These are phyloP conservation scores for Pangasianodon gigas DNA, from an alignment of 2,113 vertebrate genomes.

Conservation along the genomic window DNA sequence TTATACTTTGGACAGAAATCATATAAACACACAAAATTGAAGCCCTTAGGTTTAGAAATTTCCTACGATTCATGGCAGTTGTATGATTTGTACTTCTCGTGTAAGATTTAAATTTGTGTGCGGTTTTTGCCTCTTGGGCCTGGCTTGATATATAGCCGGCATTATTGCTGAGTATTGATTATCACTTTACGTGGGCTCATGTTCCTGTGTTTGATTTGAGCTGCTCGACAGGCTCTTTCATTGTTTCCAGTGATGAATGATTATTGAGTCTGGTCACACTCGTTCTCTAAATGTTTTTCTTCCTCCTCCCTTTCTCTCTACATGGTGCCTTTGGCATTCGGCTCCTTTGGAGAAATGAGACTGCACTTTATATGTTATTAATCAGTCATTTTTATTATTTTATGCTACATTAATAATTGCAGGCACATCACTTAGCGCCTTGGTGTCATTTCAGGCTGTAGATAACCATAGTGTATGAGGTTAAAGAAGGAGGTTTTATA, in stretches of 20 bases:
- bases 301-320: conserved; percentile 27
- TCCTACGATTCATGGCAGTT: background rate
- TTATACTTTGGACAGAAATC: conserved; percentile 5
- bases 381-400: conserved; percentile 47
- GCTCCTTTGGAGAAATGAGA: conserved; percentile 36
- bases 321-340: conserved; percentile 13
- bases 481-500: background rate
- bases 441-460: conserved; percentile 17
- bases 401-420: conserved; percentile 46
- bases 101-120: conserved; percentile 25
- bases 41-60: background rate
- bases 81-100: conserved; percentile 25
- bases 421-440: conserved; percentile 13
- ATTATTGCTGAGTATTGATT: conserved; percentile 45
- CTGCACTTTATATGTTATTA: conserved; percentile 27
- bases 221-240: conserved; percentile 38
- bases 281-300: conserved; percentile 44
- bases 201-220: conserved; percentile 37
- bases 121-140: background rate
- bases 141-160: conserved; percentile 37
- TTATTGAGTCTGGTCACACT: conserved; percentile 48
- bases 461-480: background rate
- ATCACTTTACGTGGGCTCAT: conserved; percentile 37
- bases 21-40: background rate
- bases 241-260: conserved; percentile 45